phyloP scores from a whole-genome alignment of 2,113 vertebrate species.

The Miniopterus natalensis region DNA sequence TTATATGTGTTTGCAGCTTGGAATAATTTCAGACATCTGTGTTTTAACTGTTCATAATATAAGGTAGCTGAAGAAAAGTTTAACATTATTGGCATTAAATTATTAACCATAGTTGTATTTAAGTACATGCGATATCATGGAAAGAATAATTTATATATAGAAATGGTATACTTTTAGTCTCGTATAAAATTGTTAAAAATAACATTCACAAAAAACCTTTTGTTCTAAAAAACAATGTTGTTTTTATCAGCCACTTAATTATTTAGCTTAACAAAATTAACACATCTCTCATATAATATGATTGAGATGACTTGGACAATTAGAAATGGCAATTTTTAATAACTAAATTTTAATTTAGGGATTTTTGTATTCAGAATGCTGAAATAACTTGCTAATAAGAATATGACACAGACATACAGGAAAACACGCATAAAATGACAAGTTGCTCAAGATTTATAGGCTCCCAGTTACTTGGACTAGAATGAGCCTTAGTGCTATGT shows the following conservation, averaged over 20 bases:
- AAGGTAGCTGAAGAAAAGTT: conserved; percentile 73
- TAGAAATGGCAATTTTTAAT: conserved; percentile 81
- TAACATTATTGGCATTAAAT: conserved; percentile 76
- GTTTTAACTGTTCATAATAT: conserved; percentile 82
- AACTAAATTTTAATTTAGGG: conserved; percentile 63
- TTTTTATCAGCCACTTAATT: conserved; percentile 79
- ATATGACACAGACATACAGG: conserved; percentile 75
- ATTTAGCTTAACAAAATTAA: conserved; percentile 73
- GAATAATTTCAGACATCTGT: conserved; percentile 76
- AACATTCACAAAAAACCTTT: conserved; percentile 69
- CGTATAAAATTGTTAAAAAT: conserved; percentile 79
- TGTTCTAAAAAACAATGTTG: conserved; percentile 68
- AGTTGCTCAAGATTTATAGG: conserved; percentile 84
- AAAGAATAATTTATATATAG: conserved; percentile 66
- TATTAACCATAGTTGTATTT: conserved; percentile 59
- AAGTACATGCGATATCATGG: conserved; percentile 46
- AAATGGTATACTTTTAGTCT: conserved; percentile 72
- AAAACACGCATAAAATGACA: conserved; percentile 80
- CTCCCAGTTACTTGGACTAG: conserved; percentile 86
- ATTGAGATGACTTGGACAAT: conserved; percentile 75
- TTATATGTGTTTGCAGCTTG: conserved; percentile 57
- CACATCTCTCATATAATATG: conserved; percentile 78
- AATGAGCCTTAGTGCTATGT: conserved; percentile 85
- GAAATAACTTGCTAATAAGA: conserved; percentile 74
- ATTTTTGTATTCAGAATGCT: conserved; percentile 73